phyloP scores from a whole-genome alignment of 1,140 invertebrate species.

The Polypedilum pembai region DNA sequence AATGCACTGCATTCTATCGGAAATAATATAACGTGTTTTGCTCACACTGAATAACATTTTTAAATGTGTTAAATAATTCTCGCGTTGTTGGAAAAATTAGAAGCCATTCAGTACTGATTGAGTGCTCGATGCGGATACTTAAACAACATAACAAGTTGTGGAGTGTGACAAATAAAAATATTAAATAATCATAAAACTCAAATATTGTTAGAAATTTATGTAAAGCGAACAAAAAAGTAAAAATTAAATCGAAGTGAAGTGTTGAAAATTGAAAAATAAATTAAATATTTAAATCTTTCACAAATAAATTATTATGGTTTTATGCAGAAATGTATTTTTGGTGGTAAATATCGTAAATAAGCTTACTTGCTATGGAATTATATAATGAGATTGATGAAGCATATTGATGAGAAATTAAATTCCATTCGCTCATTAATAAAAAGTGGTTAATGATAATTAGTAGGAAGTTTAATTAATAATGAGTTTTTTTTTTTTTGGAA shows the following conservation, averaged over 20 bases:
- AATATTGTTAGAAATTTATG: no score
- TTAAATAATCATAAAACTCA: no score
- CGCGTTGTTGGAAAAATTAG: not conserved
- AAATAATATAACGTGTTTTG: not conserved
- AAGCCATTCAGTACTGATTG: not conserved
- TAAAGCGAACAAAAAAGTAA: no score
- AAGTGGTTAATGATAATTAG: no score
- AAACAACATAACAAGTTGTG: not conserved
- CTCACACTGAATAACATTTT: not conserved
- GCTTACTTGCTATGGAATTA: no score
- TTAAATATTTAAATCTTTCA: not conserved
- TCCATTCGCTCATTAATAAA: no score
- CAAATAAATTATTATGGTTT: slow-evolving; percentile 12
- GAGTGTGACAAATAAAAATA: no score
- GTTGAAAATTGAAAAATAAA: not conserved
- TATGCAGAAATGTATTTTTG: not conserved
- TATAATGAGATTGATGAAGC: not conserved
- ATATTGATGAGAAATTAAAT: no score
- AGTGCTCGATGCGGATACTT: slow-evolving; percentile 8
- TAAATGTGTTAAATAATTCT: not conserved
- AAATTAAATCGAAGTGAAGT: no score
- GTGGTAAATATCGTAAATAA: not conserved
- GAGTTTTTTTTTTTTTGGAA: no score
- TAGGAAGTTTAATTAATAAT: no score
- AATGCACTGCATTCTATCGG: not conserved